These are phyloP conservation scores for Cephus nigrinus DNA, from an alignment of 2,888 invertebrate genomes.

Conservation along the genomic window DNA sequence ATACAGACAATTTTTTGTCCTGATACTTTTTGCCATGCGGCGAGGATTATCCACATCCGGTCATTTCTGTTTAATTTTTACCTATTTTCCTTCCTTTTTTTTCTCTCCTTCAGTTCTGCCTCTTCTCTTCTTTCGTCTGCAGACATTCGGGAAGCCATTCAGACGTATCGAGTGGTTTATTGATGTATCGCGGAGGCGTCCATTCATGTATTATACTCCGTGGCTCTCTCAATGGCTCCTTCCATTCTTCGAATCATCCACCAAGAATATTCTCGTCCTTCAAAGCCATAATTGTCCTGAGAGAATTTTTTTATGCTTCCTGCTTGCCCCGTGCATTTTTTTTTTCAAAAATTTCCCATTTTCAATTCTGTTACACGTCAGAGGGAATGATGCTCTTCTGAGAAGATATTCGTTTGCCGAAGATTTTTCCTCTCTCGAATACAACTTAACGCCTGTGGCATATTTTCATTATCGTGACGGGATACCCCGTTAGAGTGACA, in stretches of 20 bases:
- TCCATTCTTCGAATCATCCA: background rate
- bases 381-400: conserved; percentile 4
- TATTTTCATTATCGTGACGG: background rate
- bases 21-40: background rate
- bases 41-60: conserved; percentile 62
- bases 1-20: background rate
- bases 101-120: conserved; percentile 36
- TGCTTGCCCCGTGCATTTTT: background rate
- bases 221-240: conserved; percentile 18
- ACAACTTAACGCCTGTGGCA: conserved; percentile 40
- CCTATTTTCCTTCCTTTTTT: conserved; percentile 23
- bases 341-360: background rate
- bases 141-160: conserved; percentile 25
- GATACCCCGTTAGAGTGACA: conserved; percentile 49
- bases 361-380: background rate
- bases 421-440: conserved; percentile 32
- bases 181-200: conserved; percentile 40
- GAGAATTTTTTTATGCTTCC: conserved; percentile 5
- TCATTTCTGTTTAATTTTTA: conserved; percentile 56
- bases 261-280: background rate
- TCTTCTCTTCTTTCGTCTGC: conserved; percentile 20
- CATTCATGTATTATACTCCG: conserved; percentile 31
- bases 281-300: conserved; percentile 26
- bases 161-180: conserved; percentile 55
- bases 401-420: conserved; percentile 31